phyloP scores from a whole-genome alignment of 2,113 vertebrate genomes.

The Ctenodactylus gundi region DNA sequence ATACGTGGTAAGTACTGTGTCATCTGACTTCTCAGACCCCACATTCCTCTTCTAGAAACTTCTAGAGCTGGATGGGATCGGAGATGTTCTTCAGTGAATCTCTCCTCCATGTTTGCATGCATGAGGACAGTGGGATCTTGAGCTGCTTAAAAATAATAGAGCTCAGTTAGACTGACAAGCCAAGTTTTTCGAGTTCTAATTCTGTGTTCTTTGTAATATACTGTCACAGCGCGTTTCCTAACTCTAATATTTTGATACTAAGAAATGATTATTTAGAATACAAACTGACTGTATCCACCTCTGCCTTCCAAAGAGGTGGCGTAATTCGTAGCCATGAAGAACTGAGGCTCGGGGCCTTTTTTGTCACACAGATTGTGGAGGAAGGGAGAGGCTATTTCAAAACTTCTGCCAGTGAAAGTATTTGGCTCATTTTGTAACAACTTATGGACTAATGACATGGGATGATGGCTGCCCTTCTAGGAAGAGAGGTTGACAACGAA shows the following conservation, averaged over 20 bases:
- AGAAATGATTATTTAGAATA: conserved; percentile 34
- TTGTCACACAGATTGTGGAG: background rate
- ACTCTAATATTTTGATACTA: conserved; percentile 17
- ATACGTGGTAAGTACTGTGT: background rate
- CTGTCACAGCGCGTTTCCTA: background rate
- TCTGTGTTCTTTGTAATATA: conserved; percentile 12
- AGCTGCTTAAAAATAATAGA: background rate
- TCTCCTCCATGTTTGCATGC: background rate
- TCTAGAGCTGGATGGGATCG: background rate
- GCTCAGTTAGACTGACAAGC: conserved; percentile 4
- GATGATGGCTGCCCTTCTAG: background rate
- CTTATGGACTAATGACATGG: background rate
- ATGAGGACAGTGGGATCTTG: background rate
- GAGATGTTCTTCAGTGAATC: background rate
- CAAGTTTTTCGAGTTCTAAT: background rate
- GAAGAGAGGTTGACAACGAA: background rate
- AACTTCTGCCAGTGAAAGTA: background rate
- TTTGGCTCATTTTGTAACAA: conserved; percentile 6
- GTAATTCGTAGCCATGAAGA: background rate
- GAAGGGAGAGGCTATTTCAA: conserved; percentile 12
- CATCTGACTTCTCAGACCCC: background rate
- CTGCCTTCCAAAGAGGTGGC: conserved; percentile 2
- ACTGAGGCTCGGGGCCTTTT: background rate
- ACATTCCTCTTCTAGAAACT: conserved; percentile 14
- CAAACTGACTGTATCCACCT: background rate